Evolutionary conservation across 2,797 vertebrate genomes (phyloP).

Genomic region (Moxostoma hubbsi): DNA sequence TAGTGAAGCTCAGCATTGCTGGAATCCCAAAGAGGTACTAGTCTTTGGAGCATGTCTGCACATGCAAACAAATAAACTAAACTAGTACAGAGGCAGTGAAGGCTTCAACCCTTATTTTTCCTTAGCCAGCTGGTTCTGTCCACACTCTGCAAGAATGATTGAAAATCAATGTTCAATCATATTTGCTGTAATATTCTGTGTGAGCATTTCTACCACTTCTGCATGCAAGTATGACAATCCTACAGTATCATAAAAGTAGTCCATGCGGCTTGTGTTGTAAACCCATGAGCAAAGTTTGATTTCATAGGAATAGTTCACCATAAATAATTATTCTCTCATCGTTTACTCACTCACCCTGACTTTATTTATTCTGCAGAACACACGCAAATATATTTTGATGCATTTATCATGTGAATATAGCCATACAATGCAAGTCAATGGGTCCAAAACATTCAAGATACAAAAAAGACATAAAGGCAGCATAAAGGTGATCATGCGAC

Average conservation of each 20-base stretch:
- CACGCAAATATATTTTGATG: too few species aligned
- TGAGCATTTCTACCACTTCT: slow-evolving; percentile 53
- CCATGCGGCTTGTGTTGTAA: too few species aligned
- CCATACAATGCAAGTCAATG: too few species aligned
- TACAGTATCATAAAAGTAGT: background rate
- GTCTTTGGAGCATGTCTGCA: slow-evolving; percentile 56
- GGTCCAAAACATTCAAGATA: too few species aligned
- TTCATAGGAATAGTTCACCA: too few species aligned
- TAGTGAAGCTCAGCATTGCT: slow-evolving; percentile 15
- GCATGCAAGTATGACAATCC: slow-evolving; percentile 59
- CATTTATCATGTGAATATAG: too few species aligned
- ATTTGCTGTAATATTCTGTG: slow-evolving; percentile 62
- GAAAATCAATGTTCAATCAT: slow-evolving; percentile 73
- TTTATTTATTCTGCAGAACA: too few species aligned
- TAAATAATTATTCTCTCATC: too few species aligned
- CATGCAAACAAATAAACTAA: slow-evolving; percentile 71
- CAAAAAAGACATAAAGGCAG: too few species aligned
- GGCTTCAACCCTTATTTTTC: slow-evolving; percentile 62
- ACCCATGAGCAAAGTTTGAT: too few species aligned
- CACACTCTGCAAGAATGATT: slow-evolving; percentile 58
- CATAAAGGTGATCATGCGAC: too few species aligned
- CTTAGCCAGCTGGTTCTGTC: slow-evolving; percentile 60
- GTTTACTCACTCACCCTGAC: too few species aligned
- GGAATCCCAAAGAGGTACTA: slow-evolving; percentile 57
- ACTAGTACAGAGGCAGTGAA: slow-evolving; percentile 57